These are phyloP conservation scores for Chymomyza fuscimana DNA, from an alignment of 2,888 invertebrate species.

Conservation along the genomic window DNA sequence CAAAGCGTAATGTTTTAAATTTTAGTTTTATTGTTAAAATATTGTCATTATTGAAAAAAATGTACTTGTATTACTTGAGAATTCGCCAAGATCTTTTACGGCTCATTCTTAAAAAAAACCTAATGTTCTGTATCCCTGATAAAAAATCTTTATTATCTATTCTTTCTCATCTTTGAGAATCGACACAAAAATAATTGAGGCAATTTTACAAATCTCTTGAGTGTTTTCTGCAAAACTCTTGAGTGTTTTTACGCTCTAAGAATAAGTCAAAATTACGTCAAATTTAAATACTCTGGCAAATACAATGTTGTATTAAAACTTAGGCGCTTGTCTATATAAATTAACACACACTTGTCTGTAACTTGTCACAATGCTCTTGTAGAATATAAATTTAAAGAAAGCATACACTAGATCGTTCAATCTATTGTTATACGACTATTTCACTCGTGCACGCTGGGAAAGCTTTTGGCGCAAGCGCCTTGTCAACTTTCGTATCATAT, in stretches of 20 bases:
- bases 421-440: constrained; percentile 32
- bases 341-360: constrained; percentile 55
- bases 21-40: too few species aligned
- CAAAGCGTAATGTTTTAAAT: too few species aligned
- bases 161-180: neutral
- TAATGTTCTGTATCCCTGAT: too few species aligned
- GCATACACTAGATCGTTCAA: constrained; percentile 30
- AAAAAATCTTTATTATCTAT: constrained; percentile 22
- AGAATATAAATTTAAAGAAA: constrained; percentile 22
- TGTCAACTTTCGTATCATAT: constrained; percentile 55
- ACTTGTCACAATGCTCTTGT: constrained; percentile 42
- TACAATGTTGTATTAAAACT: constrained; percentile 54
- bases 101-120: too few species aligned
- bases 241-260: neutral
- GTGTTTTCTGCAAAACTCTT: constrained; percentile 9
- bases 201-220: constrained; percentile 14
- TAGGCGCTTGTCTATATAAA: constrained; percentile 39
- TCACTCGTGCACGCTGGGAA: constrained; percentile 40
- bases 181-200: neutral
- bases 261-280: neutral
- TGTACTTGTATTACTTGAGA: too few species aligned
- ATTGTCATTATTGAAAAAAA: too few species aligned
- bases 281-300: constrained; percentile 2
- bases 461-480: constrained; percentile 46
- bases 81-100: too few species aligned